Percentiles rank a stretch among this genome's conserved stretches.
Evolutionary conservation across 2,113 vertebrate genomes (phyloP).

Genomic region (Orthochromis malagaraziensis): DNA sequence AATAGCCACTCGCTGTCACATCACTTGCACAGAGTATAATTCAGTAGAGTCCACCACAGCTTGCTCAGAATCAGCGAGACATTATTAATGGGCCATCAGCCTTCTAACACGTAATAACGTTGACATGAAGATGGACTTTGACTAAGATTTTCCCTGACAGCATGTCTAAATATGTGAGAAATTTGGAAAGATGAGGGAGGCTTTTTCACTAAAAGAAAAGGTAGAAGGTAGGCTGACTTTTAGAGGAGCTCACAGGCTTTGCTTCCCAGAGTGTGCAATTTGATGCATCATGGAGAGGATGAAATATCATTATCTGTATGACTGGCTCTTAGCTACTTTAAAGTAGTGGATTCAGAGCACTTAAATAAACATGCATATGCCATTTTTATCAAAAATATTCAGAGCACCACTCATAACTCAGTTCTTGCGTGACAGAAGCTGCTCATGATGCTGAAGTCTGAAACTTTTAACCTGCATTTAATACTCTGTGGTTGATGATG

Average conservation of each 20-base stretch:
- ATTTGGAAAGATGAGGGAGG: not conserved
- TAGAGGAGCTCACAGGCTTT: not conserved
- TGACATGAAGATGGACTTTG: conserved; percentile 37
- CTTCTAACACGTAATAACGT: conserved; percentile 36
- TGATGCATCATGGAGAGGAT: not conserved
- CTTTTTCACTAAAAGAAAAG: conserved; percentile 13
- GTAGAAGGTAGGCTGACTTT: not conserved
- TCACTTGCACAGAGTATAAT: not conserved
- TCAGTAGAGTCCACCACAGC: not conserved
- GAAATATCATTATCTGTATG: not conserved
- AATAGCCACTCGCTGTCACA: not conserved
- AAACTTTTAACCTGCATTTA: not conserved
- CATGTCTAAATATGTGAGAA: conserved; percentile 33
- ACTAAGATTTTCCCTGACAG: conserved; percentile 35
- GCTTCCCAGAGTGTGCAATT: not conserved
- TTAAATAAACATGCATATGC: not conserved
- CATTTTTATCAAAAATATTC: not conserved
- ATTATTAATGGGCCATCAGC: conserved; percentile 34
- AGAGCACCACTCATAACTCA: not conserved
- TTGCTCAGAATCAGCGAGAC: not conserved
- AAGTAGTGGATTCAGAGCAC: not conserved
- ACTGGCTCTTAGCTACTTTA: not conserved
- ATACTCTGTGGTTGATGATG: not conserved
- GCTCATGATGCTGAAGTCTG: not conserved
- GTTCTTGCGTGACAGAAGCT: not conserved